Evolutionary conservation across 2,113 vertebrate species (phyloP).

Genomic region (Furnarius figulus): DNA sequence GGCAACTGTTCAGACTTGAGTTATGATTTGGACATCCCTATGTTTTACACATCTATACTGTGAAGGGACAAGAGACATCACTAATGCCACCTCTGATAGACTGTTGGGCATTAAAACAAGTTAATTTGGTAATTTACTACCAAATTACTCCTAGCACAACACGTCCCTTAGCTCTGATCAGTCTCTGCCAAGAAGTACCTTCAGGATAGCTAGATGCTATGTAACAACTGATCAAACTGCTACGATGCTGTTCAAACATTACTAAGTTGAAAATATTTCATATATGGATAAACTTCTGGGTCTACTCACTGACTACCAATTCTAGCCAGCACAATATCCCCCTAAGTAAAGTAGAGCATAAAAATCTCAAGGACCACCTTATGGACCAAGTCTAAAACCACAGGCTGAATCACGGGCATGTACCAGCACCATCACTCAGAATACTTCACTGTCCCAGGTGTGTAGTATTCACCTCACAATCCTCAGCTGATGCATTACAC

Average conservation of each 20-base stretch:
- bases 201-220: not conserved
- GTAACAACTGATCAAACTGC: not conserved
- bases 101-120: not conserved
- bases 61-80: not conserved
- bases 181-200: not conserved
- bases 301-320: not conserved
- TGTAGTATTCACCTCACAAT: accelerated
- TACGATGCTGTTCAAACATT: not conserved
- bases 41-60: not conserved
- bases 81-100: not conserved
- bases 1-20: not conserved
- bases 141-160: not conserved
- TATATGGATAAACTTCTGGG: not conserved
- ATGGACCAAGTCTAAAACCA: not conserved
- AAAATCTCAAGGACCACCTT: not conserved
- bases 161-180: no score
- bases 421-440: not conserved
- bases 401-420: not conserved
- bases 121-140: not conserved
- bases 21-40: not conserved
- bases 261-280: not conserved
- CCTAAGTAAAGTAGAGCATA: not conserved
- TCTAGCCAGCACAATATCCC: not conserved
- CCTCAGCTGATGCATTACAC: not conserved
- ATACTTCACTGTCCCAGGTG: not conserved